Conservation (phyloP, 2,113 vertebrate species). For the Setophaga kirtlandii region DNA sequence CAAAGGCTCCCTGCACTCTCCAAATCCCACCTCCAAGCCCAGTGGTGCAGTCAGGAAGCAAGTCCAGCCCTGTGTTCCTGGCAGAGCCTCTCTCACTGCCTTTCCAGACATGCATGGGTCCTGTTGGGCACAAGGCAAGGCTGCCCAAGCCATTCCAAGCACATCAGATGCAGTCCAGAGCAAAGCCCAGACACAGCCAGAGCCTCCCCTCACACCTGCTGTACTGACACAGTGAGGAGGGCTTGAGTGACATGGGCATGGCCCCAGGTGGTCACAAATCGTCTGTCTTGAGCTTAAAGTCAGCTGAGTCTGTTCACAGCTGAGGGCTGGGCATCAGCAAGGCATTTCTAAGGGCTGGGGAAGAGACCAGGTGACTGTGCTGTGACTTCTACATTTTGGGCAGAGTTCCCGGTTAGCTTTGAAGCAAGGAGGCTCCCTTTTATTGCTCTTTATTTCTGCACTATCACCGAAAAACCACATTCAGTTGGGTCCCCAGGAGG, state of each 20-base stretch:
- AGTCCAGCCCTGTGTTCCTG: not conserved
- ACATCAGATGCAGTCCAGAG: fast-evolving
- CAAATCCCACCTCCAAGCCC: not conserved
- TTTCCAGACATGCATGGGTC: not conserved
- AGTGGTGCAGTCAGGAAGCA: not conserved
- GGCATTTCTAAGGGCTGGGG: not conserved
- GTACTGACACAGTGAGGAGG: not conserved
- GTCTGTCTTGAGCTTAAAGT: not conserved
- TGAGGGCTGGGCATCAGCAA: not conserved
- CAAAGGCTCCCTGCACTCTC: not conserved
- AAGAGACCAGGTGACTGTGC: not conserved
- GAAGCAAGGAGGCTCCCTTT: not conserved
- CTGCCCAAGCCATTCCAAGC: not conserved
- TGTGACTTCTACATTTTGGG: not conserved
- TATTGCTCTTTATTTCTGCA: not conserved
- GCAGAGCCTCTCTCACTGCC: not conserved
- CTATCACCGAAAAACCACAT: not conserved
- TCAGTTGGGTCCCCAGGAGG: fast-evolving
- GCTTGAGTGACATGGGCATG: not conserved
- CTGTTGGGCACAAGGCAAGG: not conserved
- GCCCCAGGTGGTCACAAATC: not conserved
- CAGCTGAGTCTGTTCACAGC: not conserved
- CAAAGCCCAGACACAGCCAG: not conserved
- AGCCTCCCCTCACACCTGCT: not conserved
- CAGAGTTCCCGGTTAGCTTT: not conserved